A percentile compares a stretch with the other conserved stretches of the same genome.
phyloP scores from a whole-genome alignment of 2,797 vertebrate genomes.

The Threskiornis aethiopicus region DNA sequence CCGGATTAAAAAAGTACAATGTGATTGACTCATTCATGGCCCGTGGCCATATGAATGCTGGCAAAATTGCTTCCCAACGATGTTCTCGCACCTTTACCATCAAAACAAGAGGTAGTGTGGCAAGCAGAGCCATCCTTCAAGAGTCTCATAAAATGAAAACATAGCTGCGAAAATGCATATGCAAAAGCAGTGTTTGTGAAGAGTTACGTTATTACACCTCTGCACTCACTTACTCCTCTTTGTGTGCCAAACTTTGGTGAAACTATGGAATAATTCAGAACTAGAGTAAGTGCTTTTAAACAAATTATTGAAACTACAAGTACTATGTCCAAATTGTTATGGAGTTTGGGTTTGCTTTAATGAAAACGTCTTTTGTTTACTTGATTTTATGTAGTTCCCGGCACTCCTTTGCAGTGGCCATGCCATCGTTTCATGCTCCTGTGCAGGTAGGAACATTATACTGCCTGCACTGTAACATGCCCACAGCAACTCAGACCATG shows the following conservation, averaged over 20 bases:
- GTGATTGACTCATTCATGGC: slow-evolving; percentile 63
- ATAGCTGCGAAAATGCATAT: background rate
- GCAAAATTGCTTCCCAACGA: slow-evolving; percentile 56
- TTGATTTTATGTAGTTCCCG: background rate
- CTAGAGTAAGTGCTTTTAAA: background rate
- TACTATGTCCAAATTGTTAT: background rate
- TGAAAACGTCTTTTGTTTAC: background rate
- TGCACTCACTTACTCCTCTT: background rate
- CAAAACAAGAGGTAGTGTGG: slow-evolving; percentile 24
- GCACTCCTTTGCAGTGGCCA: background rate
- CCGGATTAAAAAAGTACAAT: slow-evolving; percentile 42
- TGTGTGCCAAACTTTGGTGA: background rate
- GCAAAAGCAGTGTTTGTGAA: slow-evolving; percentile 31
- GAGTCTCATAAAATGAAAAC: background rate
- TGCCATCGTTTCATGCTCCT: background rate
- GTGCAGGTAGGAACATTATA: background rate
- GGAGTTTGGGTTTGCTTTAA: background rate
- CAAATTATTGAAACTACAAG: background rate
- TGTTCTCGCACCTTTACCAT: slow-evolving; percentile 16
- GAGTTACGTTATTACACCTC: background rate
- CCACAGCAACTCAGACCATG: background rate
- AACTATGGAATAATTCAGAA: background rate
- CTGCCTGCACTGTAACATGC: background rate
- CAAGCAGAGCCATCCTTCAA: slow-evolving; percentile 36
- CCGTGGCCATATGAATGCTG: slow-evolving; percentile 43